Percentiles rank a stretch among this genome's conserved stretches.
phyloP scores from a whole-genome alignment of 1,140 invertebrate species.

The Idris sp. region DNA sequence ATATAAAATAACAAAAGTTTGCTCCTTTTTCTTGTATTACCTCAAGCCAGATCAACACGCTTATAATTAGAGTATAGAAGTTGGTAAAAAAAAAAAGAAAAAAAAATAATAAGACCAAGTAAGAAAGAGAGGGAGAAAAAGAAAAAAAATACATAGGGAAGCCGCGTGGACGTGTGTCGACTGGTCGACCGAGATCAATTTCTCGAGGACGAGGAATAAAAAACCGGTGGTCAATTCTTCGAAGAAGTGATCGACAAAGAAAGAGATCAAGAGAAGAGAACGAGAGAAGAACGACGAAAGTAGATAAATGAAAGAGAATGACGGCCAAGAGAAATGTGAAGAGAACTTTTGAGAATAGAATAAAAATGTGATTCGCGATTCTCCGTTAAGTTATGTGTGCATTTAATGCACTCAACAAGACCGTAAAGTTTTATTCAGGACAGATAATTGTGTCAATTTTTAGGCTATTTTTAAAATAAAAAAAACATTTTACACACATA shows the following conservation, averaged over 20 bases:
- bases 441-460: too few species aligned
- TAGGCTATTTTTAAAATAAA: too few species aligned
- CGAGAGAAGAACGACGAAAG: conserved; percentile 14
- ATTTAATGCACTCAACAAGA: too few species aligned
- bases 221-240: conserved; percentile 62
- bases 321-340: conserved; percentile 31
- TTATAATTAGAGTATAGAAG: too few species aligned
- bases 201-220: conserved; percentile 64
- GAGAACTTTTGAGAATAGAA: conserved; percentile 33
- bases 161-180: conserved; percentile 54
- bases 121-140: conserved; percentile 3
- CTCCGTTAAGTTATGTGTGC: too few species aligned
- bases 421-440: too few species aligned
- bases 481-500: too few species aligned
- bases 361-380: conserved; percentile 53
- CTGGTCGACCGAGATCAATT: conserved; percentile 68
- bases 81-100: too few species aligned
- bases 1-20: too few species aligned
- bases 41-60: too few species aligned
- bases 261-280: conserved; percentile 11
- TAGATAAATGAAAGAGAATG: conserved; percentile 18
- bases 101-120: too few species aligned
- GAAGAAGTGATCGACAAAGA: conserved; percentile 61
- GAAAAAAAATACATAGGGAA: conserved; percentile 17
- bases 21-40: conserved; percentile 40